Conservation (phyloP, 1,140 invertebrate species). For the Drosophila tani region DNA sequence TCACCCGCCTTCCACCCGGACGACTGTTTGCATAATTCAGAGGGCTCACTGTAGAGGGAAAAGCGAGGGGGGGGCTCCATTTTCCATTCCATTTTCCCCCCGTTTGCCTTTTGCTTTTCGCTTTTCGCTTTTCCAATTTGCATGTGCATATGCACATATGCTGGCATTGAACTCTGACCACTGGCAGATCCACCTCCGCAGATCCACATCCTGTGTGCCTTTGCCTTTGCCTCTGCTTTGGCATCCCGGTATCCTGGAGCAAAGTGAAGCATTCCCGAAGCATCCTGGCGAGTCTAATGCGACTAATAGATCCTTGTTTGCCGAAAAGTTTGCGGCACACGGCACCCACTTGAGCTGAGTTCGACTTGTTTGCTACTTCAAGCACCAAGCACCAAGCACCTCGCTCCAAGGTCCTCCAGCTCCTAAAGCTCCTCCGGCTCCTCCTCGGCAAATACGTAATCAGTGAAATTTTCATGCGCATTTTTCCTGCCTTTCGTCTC, state of each 20-base stretch:
- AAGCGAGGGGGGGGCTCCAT: background rate
- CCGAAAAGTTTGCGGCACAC: conserved; percentile 48
- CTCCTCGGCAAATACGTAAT: conserved; percentile 75
- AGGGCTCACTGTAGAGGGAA: conserved; percentile 1
- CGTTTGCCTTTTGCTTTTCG: background rate
- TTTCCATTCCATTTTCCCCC: background rate
- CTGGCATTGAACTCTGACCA: conserved; percentile 59
- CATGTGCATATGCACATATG: conserved; percentile 55
- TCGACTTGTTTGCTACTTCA: conserved; percentile 27
- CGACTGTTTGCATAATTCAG: conserved; percentile 12
- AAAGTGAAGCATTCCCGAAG: too few species aligned
- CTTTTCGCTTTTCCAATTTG: conserved; percentile 31
- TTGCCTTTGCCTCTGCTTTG: background rate
- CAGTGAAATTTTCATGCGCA: conserved; percentile 77
- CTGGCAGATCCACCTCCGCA: conserved; percentile 20
- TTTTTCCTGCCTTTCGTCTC: conserved; percentile 50
- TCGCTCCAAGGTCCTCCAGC: background rate
- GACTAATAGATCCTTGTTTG: conserved; percentile 79
- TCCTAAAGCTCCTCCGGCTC: too few species aligned
- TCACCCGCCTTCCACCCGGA: background rate
- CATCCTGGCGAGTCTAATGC: conserved; percentile 69
- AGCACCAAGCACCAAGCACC: background rate
- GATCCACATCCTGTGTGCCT: background rate
- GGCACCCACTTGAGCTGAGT: conserved; percentile 30
- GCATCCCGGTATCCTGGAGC: background rate